Evolutionary conservation across 2,113 vertebrate genomes (phyloP).

Genomic region (Pelmatolapia mariae): DNA sequence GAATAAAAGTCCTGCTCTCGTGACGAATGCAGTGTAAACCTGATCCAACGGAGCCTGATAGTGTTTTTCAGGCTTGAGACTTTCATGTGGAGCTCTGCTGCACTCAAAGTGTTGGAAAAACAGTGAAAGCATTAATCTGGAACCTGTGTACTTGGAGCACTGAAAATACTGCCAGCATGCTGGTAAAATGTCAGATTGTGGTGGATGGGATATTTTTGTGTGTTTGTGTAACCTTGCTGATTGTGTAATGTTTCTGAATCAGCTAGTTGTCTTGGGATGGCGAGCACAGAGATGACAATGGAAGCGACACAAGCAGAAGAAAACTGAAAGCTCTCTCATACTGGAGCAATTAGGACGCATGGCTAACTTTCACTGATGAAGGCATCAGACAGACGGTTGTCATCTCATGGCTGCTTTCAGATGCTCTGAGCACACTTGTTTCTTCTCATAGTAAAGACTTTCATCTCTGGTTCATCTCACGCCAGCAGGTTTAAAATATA

Average conservation of each 20-base stretch:
- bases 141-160: background rate
- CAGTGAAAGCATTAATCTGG: background rate
- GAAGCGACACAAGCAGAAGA: background rate
- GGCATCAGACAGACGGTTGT: background rate
- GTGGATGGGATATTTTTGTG: background rate
- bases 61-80: background rate
- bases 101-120: background rate
- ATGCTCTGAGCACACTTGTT: background rate
- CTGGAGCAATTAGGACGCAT: slow-evolving; percentile 54
- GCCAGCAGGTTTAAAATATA: background rate
- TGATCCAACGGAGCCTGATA: background rate
- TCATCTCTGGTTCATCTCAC: background rate
- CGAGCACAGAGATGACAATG: background rate
- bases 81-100: background rate
- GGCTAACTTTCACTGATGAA: slow-evolving; percentile 18
- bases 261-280: background rate
- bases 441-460: background rate
- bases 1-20: background rate
- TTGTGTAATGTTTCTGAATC: background rate
- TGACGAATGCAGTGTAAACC: background rate
- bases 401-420: background rate
- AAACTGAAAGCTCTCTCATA: slow-evolving; percentile 29
- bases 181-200: background rate
- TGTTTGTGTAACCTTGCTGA: background rate
- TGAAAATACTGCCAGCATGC: background rate